phyloP scores from a whole-genome alignment of 2,888 invertebrate genomes.

The Suillia variegata region DNA sequence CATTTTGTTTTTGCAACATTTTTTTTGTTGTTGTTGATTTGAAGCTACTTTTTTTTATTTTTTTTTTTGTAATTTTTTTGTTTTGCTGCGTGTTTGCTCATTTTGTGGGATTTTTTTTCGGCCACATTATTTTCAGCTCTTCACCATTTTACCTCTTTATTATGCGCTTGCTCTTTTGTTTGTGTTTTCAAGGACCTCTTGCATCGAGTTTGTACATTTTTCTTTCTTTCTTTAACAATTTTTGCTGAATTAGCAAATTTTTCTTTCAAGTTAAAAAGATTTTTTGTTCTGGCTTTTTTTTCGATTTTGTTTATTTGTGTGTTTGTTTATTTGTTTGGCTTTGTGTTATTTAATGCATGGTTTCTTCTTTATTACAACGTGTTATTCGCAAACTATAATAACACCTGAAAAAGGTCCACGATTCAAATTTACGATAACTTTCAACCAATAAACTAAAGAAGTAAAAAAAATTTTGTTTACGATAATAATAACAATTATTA shows the following conservation, averaged over 20 bases:
- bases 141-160: slow-evolving; percentile 6
- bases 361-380: no score
- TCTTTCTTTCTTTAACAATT: background rate
- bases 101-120: slow-evolving; percentile 13
- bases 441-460: no score
- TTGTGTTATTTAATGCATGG: no score
- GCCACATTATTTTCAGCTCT: background rate
- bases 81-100: background rate
- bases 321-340: background rate
- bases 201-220: background rate
- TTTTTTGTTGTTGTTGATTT: background rate
- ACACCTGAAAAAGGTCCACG: no score
- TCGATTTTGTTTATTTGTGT: background rate
- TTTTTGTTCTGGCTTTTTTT: background rate
- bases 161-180: slow-evolving; percentile 5
- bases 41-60: background rate
- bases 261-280: background rate
- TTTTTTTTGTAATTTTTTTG: slow-evolving; percentile 1
- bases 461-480: no score
- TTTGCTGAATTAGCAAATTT: background rate
- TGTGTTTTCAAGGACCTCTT: background rate
- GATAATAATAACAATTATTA: no score
- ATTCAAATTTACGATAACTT: no score
- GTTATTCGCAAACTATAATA: no score
- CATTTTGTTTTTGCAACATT: background rate